These are phyloP conservation scores for Aproaerema taeniolella DNA, from an alignment of 2,888 invertebrate genomes.

Conservation along the genomic window DNA sequence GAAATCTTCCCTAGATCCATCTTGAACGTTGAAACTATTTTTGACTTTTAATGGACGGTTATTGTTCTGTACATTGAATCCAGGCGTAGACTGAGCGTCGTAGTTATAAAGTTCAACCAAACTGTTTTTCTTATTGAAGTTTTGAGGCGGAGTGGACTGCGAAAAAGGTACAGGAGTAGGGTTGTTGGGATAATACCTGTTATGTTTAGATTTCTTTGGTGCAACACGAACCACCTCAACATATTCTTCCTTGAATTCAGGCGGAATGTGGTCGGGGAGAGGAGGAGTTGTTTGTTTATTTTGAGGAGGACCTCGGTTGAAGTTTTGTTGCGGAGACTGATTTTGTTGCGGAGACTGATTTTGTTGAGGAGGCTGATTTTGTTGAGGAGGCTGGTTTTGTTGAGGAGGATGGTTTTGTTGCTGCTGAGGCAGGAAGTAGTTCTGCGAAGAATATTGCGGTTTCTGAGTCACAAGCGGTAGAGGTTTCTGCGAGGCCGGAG, in stretches of 20 bases:
- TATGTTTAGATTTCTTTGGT: slow-evolving; percentile 43
- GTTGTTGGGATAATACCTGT: slow-evolving; percentile 41
- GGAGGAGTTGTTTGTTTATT: slow-evolving; percentile 30
- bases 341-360: slow-evolving; percentile 10
- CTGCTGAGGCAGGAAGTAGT: slow-evolving; percentile 10
- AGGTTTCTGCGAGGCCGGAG: too few species aligned
- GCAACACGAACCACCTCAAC: slow-evolving; percentile 66
- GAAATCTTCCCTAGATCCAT: slow-evolving; percentile 46
- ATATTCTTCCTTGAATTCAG: slow-evolving; percentile 61
- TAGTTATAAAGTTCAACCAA: slow-evolving; percentile 65
- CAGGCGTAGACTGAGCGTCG: slow-evolving; percentile 58
- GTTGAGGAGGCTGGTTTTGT: slow-evolving; percentile 8
- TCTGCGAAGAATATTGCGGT: too few species aligned
- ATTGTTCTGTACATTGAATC: slow-evolving; percentile 44
- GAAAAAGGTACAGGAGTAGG: slow-evolving; percentile 44
- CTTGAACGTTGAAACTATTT: slow-evolving; percentile 56
- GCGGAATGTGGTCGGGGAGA: slow-evolving; percentile 49
- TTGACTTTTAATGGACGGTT: slow-evolving; percentile 51
- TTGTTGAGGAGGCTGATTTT: slow-evolving; percentile 13
- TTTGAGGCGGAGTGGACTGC: slow-evolving; percentile 38
- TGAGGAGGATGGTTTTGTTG: slow-evolving; percentile 18
- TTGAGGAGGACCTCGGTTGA: slow-evolving; percentile 38
- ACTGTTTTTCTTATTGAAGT: slow-evolving; percentile 60
- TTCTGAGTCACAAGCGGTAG: too few species aligned
- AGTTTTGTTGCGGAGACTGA: slow-evolving; percentile 25